Base-by-base conservation (phyloP, 2,113 vertebrate species). In the Lota lota region DNA sequence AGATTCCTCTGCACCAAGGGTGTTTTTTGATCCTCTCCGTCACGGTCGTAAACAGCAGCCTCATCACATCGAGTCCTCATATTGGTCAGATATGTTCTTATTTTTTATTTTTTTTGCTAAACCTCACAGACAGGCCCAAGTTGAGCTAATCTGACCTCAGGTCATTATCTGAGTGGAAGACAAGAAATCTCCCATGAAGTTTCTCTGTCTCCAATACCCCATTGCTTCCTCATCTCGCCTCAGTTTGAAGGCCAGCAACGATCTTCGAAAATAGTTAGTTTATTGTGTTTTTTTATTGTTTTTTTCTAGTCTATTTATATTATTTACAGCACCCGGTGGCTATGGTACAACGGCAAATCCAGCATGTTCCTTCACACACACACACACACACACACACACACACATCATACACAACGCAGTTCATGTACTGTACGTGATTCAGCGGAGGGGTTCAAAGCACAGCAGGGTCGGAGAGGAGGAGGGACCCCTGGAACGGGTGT, bases 1-100 rank as follows among this genome's bases (percentile, higher is more conserved):
- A 79, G 83, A 80, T 88, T 89, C 85, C 73, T 22, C 79, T 69
- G 76, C 67, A 75, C 76, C 53, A 18, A 72, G 71, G 74, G 51
- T 15, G 51, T 12, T 54, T 70, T 77, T 69, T 62, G 12, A 12
- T 14, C 36, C 73, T 62, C 74, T 68, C 60, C 3, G 19, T 66
- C 68, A 68, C 56, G 64, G 68, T 72, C 67, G 59, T 84, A 82
- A 87, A 86, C 77, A 6, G 28, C 16, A 75, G 57, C 70, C 75
- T 80, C 75, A 83, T 87, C 83, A 83, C 65, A 28, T 20, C 17
- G 22, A 33, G 28, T 18, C 17, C 2, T 14, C 17, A 14, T 18
- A 56, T 18, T 16, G 66, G 61, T 64, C 33, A 71, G 64, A 17
- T 47, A 47, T 63, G 75, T 78, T 79, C 83, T 81, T 87, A 82